Conservation (phyloP, 2,888 invertebrate genomes). For the Apodemia duryi region DNA sequence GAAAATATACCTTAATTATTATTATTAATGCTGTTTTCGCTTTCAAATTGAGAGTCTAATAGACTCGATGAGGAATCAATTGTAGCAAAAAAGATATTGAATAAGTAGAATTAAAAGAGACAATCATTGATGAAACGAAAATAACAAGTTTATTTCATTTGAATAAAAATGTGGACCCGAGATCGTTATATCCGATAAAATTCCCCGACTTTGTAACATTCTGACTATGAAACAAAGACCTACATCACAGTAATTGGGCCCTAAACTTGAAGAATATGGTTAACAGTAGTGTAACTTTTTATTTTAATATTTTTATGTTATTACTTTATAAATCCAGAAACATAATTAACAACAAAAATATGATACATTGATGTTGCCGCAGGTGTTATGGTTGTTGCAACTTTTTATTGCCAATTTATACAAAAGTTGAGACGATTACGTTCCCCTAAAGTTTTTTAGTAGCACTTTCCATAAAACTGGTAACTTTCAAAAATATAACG, state of each 20-base stretch:
- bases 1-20: too few relatives aligned
- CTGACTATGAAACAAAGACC: conserved; percentile 33
- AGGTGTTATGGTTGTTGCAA: conserved; percentile 12
- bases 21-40: too few relatives aligned
- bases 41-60: too few relatives aligned
- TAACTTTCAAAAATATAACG: conserved; percentile 7
- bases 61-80: too few relatives aligned
- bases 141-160: conserved; percentile 32
- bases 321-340: too few relatives aligned
- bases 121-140: conserved; percentile 20
- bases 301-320: too few relatives aligned
- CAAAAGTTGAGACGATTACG: conserved; percentile 20
- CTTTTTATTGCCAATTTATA: conserved; percentile 16
- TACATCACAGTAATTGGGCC: conserved; percentile 37
- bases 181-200: conserved; percentile 46
- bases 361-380: not conserved
- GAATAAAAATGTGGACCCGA: conserved; percentile 38
- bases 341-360: not conserved
- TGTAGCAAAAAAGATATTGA: too few relatives aligned
- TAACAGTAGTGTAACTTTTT: conserved; percentile 20
- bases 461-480: conserved; percentile 14
- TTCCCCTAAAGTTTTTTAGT: conserved; percentile 15
- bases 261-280: conserved; percentile 31
- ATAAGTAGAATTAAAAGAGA: too few relatives aligned
- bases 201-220: conserved; percentile 33